Base-by-base conservation (phyloP, 2,113 vertebrate genomes). In the Leucopsar rothschildi region DNA sequence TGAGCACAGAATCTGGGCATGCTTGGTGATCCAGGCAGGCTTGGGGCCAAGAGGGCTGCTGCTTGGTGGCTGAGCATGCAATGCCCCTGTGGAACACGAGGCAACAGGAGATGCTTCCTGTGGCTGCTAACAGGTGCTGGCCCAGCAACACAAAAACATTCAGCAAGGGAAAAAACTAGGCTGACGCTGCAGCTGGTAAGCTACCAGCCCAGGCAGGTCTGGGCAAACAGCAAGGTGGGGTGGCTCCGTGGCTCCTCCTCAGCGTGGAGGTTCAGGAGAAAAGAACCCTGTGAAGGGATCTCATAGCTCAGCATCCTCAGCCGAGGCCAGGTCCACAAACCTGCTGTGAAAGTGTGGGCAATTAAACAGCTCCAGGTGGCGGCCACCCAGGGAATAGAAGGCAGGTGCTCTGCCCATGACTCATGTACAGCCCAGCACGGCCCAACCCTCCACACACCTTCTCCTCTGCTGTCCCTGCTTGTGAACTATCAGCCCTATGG, bases 231-330 rank as follows among this genome's bases (percentile, higher is more conserved):
- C 2, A 0, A 65, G 83, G 53, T 37, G 33, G 50, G 59, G 70
- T 0, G 2, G 91, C 49, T 73, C 63, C 66, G 22, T 0, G 0
- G 68, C 55, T 94, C 35, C 88, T 82, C 31, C 44, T 66, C 11
- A 10, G 59, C 0, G 0, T 5, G 39, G 44, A 82, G 70, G 40
- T 0, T 0, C 0, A 0, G 37, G 25, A 88, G 80, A 86, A 90
- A 68, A 82, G 50, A 93, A 57, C 25, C 31, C 88, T 1, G 0
- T 0, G 11, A 86, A 91, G 50, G 72, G 64, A 86, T 86, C 68
- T 23, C 69, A 63, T 4, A 1, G 55, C 60, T 81, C 60, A 70
- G 69, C 73, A 66, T 16, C 72, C 64, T 69, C 16, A 2, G 55
- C 37, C 0, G 0, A 69, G 72, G 31, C n/a, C 83, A 44, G 39